Conservation (phyloP, 2,113 vertebrate species). For the Seriola quinqueradiata region DNA sequence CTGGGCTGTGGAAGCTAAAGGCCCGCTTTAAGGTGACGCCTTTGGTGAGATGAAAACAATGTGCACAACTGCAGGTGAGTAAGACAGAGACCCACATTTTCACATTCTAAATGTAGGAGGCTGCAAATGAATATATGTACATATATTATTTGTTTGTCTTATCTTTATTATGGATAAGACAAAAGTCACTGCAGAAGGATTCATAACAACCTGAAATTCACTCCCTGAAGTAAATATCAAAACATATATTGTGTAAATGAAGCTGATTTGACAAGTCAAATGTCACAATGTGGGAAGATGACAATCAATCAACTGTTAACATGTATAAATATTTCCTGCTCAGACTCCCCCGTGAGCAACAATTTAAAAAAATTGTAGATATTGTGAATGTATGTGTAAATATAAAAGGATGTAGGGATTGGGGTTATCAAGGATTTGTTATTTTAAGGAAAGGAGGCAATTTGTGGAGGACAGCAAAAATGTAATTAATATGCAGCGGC, state of each 20-base stretch:
- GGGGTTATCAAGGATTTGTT: slow-evolving; percentile 3
- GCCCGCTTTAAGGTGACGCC: neutral
- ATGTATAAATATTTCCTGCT: neutral
- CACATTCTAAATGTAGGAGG: neutral
- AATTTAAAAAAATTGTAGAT: neutral
- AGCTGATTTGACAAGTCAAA: slow-evolving; percentile 5
- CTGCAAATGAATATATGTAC: neutral
- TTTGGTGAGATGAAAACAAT: slow-evolving; percentile 10
- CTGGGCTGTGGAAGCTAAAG: neutral
- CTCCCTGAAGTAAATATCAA: neutral
- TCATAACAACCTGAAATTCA: neutral
- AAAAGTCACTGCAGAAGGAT: neutral
- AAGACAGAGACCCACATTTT: neutral
- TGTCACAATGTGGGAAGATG: slow-evolving; percentile 1
- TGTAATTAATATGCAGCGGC: neutral
- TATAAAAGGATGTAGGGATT: neutral
- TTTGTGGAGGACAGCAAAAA: slow-evolving; percentile 6
- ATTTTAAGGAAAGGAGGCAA: neutral
- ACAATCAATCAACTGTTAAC: neutral
- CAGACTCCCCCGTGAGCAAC: neutral
- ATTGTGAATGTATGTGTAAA: neutral
- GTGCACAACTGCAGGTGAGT: neutral
- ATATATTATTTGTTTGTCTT: no score
- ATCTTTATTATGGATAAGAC: no score
- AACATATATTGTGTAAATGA: slow-evolving; percentile 15